Base-by-base conservation (phyloP, 1,140 invertebrate genomes). In the Dreissena polymorpha region DNA sequence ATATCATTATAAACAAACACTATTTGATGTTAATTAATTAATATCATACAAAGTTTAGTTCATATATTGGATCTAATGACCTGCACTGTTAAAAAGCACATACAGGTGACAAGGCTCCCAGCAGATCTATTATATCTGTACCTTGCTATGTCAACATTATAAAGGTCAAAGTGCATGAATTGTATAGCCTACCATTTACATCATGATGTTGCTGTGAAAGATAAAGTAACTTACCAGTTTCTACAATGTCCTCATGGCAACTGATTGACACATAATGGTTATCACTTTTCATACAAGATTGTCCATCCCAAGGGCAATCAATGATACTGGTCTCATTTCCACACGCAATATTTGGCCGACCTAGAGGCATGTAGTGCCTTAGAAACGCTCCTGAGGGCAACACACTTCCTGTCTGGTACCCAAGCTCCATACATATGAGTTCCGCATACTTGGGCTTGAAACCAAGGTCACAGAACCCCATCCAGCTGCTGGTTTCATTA, bases 391-490 rank as follows among this genome's bases (percentile, higher is more conserved):
- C 78, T 64, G 69, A 10, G n/a, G 29, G 53, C 25, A 80, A 27
- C 10, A 80, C 18, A 25, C 21, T 79, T 10, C 89, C 89, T 67
- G 83, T 83, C 27, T 75, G 57, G 23, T 89, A 87, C 94, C 96
- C 96, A 27, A 96, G 88, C 88, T 96, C 95, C 63, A 93, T 94
- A 88, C 96, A 97, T 12, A 96, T 93, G 0, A 97, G 93, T 85
- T 95, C 92, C 0, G 96, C 96, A 63, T 88, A 83, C 14, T 55
- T 72, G 55, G 87, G 85, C 71, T 79, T 84, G 71, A 90, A 88
- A 21, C 78, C 83, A 14, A 81, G 69, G 57, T 86, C 80, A 83
- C 87, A 88, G 7, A 88, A 84, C 8, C 85, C 75, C 21, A 74
- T 69, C 88, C 88, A 89, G 3, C 39, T 60, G 21, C 57, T 60